phyloP scores from a whole-genome alignment of 2,888 invertebrate species.

The Odontothrips loti region DNA sequence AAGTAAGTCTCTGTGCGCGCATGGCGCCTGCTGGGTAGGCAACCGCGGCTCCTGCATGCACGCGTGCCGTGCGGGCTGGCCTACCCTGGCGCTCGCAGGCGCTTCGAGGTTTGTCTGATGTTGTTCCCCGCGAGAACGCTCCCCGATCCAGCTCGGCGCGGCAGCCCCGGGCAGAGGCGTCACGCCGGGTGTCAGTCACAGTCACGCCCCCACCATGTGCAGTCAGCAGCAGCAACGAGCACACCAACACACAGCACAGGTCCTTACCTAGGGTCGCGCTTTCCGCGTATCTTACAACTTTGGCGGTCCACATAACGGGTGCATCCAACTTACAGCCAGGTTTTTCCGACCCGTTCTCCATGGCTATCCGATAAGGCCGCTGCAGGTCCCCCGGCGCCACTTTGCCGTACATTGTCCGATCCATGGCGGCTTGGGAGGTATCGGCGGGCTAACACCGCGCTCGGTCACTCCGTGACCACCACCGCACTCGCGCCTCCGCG shows the following conservation, averaged over 20 bases:
- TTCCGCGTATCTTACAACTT: conserved; percentile 13
- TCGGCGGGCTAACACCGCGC: no score
- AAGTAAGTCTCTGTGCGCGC: no score
- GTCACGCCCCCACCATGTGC: background rate
- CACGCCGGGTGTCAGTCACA: background rate
- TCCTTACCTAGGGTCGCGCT: conserved; percentile 25
- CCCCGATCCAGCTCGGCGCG: no score
- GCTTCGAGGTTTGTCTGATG: no score
- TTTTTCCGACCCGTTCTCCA: conserved; percentile 69
- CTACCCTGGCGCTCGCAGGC: no score
- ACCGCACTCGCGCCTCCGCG: background rate
- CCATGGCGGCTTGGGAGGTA: conserved; percentile 63
- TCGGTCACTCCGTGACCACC: background rate
- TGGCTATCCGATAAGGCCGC: conserved; percentile 72
- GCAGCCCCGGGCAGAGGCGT: no score
- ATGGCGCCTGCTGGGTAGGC: background rate
- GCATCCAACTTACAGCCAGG: conserved; percentile 73
- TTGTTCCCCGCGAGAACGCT: no score
- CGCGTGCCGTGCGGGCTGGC: no score
- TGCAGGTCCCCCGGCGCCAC: conserved; percentile 78
- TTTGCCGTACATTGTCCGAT: conserved; percentile 87
- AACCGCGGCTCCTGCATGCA: background rate
- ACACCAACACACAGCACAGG: background rate
- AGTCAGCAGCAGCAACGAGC: background rate
- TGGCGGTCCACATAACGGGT: conserved; percentile 11